Evolutionary conservation across 2,888 invertebrate genomes (phyloP), one percentile per base, ranked within the genome.

Genomic region (Gnatocerus cornutus): DNA sequence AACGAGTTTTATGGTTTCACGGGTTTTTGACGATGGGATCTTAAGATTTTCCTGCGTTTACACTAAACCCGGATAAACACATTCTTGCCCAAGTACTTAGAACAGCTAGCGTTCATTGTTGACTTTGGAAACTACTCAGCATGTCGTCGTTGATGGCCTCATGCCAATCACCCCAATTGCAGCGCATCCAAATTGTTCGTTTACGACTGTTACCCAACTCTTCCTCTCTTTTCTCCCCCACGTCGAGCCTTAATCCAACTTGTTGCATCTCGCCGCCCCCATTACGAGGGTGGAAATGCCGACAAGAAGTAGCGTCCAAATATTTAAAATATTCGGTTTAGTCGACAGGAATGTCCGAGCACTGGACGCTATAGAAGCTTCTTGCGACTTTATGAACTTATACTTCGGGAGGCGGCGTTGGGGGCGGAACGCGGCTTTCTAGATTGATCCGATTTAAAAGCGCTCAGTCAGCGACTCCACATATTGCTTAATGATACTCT

Each of bases 291-390:
- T 33, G 12, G 50, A 29, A 55, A 9, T 33, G 45, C 8, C 59
- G 59, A n/a, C 12, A 9, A 14, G 16, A 58, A 27, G n/a, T 8
- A 41, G 50, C 53, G 53, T 33, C 41, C 56, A 30, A 39, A 37
- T 52, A 53, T 63, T 63, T 63, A 53, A 63, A 63, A 63, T 53
- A 63, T 63, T 63, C 63, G 29, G 9, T 43, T 53, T 30, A 21
- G 16, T 43, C 29, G 52, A 10, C n/a, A 6, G 63, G 63, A 63
- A 63, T 63, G 50, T 37, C 41, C 52, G 53, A 27, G 10, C 3
- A 9, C n/a, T 7, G 33, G 33, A 8, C 16, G 37, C 10, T 16
- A 21, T 14, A 16, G 50, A 3, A n/a, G 29, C n/a, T 21, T 29
- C 30, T 16, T 29, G 33, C 50, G 41, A 43, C 41, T 63, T 52